A percentile compares a stretch with the other conserved stretches of the same genome.
Conservation (phyloP, 2,888 invertebrate genomes). For the Drosophila anomelani region DNA sequence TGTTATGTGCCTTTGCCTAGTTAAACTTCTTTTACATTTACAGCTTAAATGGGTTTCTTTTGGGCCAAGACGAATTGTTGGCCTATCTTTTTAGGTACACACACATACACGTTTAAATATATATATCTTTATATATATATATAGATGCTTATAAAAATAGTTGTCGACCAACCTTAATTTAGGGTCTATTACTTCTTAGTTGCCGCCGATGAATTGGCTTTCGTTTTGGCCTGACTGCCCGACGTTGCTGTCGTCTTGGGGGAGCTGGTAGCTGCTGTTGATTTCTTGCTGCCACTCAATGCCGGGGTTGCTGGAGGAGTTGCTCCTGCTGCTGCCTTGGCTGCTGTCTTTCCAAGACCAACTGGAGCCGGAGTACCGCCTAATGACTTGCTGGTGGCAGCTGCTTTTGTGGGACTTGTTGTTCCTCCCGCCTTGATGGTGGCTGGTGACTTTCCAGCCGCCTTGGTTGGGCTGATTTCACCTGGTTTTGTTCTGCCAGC, state of each 20-base stretch:
- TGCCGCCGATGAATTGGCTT: slow-evolving; percentile 52
- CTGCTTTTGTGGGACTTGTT: slow-evolving; percentile 35
- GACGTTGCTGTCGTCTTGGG: slow-evolving; percentile 27
- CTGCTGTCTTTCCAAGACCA: slow-evolving; percentile 15
- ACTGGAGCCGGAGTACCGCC: slow-evolving; percentile 1
- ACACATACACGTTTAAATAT: slow-evolving; percentile 35
- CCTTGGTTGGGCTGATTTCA: slow-evolving; percentile 56
- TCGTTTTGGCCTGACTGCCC: slow-evolving; percentile 54
- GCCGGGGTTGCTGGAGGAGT: slow-evolving; percentile 20
- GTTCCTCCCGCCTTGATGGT: slow-evolving; percentile 27
- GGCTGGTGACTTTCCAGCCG: slow-evolving; percentile 33
- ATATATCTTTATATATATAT: not conserved
- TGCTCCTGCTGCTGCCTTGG: slow-evolving; percentile 31
- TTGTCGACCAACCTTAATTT: slow-evolving; percentile 31
- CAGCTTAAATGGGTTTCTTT: slow-evolving; percentile 19
- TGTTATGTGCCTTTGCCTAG: slow-evolving; percentile 19
- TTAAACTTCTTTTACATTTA: slow-evolving; percentile 34
- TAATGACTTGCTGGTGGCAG: slow-evolving; percentile 15
- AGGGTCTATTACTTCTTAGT: slow-evolving; percentile 56
- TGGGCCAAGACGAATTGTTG: slow-evolving; percentile 17
- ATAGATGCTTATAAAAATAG: slow-evolving; percentile 65
- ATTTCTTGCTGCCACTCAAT: slow-evolving; percentile 20
- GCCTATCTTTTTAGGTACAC: slow-evolving; percentile 51
- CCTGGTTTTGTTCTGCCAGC: slow-evolving; percentile 36
- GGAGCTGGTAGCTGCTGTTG: slow-evolving; percentile 25